Evolutionary conservation across 2,797 vertebrate species (phyloP), one percentile per base, ranked within the genome.

Genomic region (Pipistrellus nathusii): DNA sequence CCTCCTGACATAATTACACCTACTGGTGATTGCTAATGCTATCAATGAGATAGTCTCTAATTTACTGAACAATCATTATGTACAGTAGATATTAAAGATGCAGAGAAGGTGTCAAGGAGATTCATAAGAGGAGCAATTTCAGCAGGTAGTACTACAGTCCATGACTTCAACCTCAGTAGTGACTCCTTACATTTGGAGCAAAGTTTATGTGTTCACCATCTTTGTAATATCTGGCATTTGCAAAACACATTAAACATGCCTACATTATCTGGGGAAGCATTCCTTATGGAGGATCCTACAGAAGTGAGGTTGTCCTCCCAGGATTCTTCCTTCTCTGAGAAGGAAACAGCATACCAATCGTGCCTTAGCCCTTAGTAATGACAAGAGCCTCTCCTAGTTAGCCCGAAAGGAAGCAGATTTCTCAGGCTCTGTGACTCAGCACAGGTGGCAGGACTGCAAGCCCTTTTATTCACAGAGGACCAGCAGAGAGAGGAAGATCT

Each of bases 391-490:
- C 81, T 75, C 27, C 73, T 51, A 46, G 27, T 48, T 46, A 81
- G 68, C 55, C 87, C 23, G 48, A 41, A 75, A 41, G 68, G 75
- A 88, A 85, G 62, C 38, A 71, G 88, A 51, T 75, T 91, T 82
- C 76, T 68, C 64, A 44, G 55, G 30, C 21, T 57, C 72, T 25
- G 38, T 87, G 64, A 78, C 68, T 95, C 84, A 73, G 93, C 35
- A 12, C 62, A 90, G 68, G 18, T 93, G 92, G 82, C 81, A 91
- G 51, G 62, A 55, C 2, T 59, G 59, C 44, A 46, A 82, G 81
- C 27, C 73, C 32, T 93, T 85, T 87, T 87, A 87, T 88, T 95
- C 92, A 94, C 30, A 95, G 72, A 90, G 38, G 93, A 90, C 73
- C 93, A 41, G 93, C 44, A 38, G 20, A 77, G 81, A 95, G 84